Base-by-base conservation (phyloP, 2,888 invertebrate species). In the Scotopteryx bipunctaria region DNA sequence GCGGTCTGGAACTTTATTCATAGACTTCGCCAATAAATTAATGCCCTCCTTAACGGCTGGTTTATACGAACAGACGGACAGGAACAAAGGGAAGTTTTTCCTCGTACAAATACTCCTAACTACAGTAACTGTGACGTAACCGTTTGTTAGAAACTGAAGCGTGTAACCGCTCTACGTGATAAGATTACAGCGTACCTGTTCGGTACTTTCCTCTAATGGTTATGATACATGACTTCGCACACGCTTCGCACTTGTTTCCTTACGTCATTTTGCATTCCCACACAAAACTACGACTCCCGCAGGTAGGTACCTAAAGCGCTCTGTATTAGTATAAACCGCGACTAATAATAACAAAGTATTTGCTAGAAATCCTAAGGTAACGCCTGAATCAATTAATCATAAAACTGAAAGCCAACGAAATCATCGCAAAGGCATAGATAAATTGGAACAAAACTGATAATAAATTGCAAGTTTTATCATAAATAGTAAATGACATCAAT, bases 1-100 rank as follows among this genome's bases (percentile, higher is more conserved):
- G 67, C 76, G 60, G 63, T 60, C 57, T 61, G 45, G 66, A 61
- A 59, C 67, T 73, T 64, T 75, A 79, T 81, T 75, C 75, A 75
- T 75, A 78, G 75, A 63, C 66, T 63, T 59, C 45, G 38, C 56
- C 55, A 51, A 66, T 68, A 64, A 67, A 64, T 64, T 56, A 65
- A 63, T 55, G 61, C 52, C 47, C 48, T 55, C 47, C 60, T 57
- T 59, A 61, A 47, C 55, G 57, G 48, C 52, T 43, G 25, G 38
- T 38, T 38, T 38, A 38, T 16, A 32, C 1, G 27, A 40, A 13
- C 8, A 5, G 16, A 17, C 17, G 41, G 44, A 36, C 44, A 31
- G 40, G 45, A 55, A 71, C 63, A 64, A 66, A 63, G 54, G 33
- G 36, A 54, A 29, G 50, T 57, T 52, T 55, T 67, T 68, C 66